Evolutionary conservation across 2,113 vertebrate genomes (phyloP).

Genomic region (Pygoscelis adeliae): DNA sequence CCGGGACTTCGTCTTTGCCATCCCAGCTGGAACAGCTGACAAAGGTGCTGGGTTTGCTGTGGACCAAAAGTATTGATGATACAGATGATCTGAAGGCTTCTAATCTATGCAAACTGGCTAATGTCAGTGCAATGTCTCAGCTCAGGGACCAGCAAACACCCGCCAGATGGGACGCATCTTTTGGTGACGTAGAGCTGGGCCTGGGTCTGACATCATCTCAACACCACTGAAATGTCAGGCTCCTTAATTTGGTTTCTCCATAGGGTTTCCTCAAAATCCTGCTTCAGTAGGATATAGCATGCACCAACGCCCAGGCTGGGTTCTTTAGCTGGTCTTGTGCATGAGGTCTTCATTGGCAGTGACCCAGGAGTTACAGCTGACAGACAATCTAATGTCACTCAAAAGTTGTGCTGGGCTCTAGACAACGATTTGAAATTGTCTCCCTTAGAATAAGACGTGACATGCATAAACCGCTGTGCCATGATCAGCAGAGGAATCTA

Average conservation of each 20-base stretch:
- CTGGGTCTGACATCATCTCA: not conserved
- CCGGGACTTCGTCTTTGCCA: not conserved
- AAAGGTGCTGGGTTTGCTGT: not conserved
- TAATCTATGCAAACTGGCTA: not conserved
- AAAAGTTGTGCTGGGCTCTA: not conserved
- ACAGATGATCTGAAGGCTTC: not conserved
- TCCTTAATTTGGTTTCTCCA: not conserved
- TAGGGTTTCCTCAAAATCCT: not conserved
- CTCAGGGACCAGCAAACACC: not conserved
- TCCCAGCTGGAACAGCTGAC: not conserved
- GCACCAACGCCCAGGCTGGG: not conserved
- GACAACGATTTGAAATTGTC: not conserved
- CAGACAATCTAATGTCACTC: not conserved
- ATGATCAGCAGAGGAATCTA: constrained; percentile 21
- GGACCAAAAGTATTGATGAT: not conserved
- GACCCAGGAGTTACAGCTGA: not conserved
- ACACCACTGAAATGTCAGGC: not conserved
- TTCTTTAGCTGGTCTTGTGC: not conserved
- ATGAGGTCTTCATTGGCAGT: not conserved
- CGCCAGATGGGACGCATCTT: not conserved
- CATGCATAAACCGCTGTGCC: not conserved
- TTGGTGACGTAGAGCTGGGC: not conserved
- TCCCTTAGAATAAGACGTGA: not conserved
- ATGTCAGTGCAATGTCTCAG: not conserved
- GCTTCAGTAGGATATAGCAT: not conserved